Base-by-base conservation (phyloP, 2,797 vertebrate species). In the Sparus aurata region DNA sequence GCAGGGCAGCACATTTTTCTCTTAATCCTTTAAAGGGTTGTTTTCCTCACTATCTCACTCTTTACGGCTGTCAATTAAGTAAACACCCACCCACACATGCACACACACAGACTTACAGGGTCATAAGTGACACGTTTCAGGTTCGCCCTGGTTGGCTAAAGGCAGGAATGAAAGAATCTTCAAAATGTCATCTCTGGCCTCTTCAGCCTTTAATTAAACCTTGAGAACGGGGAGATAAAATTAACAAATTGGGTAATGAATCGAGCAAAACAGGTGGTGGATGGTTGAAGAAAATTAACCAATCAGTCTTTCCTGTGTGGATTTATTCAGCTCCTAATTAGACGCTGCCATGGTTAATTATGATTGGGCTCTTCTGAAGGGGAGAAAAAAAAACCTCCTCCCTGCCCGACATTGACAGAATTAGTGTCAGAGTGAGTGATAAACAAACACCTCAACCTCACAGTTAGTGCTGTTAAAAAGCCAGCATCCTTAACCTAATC, bases 161-260 rank as follows among this genome's bases (percentile, higher is more conserved):
- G 76, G 84, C 71, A 23, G 84, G 69, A 87, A 85, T 78, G 79
- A 91, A 89, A 90, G 90, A 92, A 90, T 91, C 89, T 93, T 94
- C 84, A 88, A 94, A 95, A 92, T 95, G 94, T 95, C 93, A 94
- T 92, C 91, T 91, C 83, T 94, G 93, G 90, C 93, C 92, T 91
- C 90, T 90, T 92, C 91, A 95, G 87, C 91, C 93, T 92, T 95
- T 95, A 94, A 95, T 95, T 94, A 95, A 95, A 94, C 93, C 92
- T 92, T 76, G 86, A 91, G 87, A 95, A 93, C 64, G 50, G 84
- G 89, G 89, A 94, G 94, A 95, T 95, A 92, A 94, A 95, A 94
- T 94, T 92, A 95, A 95, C 93, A 95, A 95, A 95, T 96, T 94
- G 93, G 92, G 86, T 95, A 95, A 95, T 95, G 94, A 94, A 94